Percentiles rank a stretch among this genome's conserved stretches.
phyloP scores from a whole-genome alignment of 30 jellyfish, hydroid and myxozoan species.

The Chrysaora quinquecirrha region DNA sequence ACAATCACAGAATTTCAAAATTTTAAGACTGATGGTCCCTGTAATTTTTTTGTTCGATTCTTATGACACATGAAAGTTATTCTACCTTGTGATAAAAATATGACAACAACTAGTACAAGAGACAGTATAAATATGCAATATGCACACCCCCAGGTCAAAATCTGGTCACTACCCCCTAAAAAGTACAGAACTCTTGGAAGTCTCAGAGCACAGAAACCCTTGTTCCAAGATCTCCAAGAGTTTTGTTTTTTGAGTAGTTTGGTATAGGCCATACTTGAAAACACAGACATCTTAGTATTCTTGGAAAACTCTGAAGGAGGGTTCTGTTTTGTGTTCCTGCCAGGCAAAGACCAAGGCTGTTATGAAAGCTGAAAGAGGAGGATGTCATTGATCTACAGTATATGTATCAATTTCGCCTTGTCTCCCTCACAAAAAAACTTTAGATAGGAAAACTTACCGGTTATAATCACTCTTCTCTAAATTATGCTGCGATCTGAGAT shows the following conservation, averaged over 20 bases:
- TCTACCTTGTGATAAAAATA: too few species aligned
- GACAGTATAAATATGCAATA: too few species aligned
- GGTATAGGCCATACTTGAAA: not conserved
- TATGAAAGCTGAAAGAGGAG: too few species aligned
- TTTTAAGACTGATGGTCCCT: not conserved
- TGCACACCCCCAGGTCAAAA: not conserved
- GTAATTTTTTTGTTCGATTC: too few species aligned
- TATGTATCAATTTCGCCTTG: too few species aligned
- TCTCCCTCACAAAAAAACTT: too few species aligned
- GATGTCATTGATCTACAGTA: too few species aligned
- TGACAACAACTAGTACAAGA: too few species aligned
- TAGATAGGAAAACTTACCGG: constrained; percentile 2
- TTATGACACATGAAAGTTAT: too few species aligned
- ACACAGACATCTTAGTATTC: not conserved
- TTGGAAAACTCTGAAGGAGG: not conserved
- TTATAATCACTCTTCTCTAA: not conserved
- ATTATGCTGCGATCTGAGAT: not conserved
- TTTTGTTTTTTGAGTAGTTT: not conserved
- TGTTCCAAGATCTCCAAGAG: not conserved
- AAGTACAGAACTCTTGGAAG: not conserved
- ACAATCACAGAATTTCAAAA: not conserved
- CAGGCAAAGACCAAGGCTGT: not conserved
- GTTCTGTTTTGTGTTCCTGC: not conserved
- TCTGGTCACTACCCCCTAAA: too few species aligned
- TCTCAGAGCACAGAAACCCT: not conserved